These are phyloP conservation scores for Contarinia nasturtii DNA, from an alignment of 1,140 invertebrate genomes.

Conservation along the genomic window DNA sequence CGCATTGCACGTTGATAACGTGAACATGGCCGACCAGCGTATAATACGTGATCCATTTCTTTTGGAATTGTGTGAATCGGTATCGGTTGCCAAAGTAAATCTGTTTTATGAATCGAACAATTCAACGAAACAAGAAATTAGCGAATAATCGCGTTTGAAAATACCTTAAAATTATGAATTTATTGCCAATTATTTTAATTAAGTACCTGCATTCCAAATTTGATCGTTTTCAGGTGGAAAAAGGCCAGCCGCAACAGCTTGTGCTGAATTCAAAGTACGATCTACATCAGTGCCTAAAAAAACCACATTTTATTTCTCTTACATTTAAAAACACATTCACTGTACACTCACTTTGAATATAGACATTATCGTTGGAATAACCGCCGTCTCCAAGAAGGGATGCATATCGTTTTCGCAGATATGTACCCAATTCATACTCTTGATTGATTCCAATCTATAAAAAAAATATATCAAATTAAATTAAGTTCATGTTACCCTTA, in stretches of 20 bases:
- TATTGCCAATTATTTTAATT: too few relatives aligned
- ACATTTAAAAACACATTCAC: too few relatives aligned
- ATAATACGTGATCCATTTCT: conserved; percentile 41
- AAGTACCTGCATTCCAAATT: conserved; percentile 61
- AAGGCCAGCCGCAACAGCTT: conserved; percentile 58
- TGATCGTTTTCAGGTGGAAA: conserved; percentile 41
- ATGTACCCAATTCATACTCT: conserved; percentile 59
- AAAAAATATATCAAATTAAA: too few relatives aligned
- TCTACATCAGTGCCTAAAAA: conserved; percentile 65
- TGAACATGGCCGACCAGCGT: conserved; percentile 44
- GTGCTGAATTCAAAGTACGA: conserved; percentile 76
- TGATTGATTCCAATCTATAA: conserved; percentile 53
- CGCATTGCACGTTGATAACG: conserved; percentile 35
- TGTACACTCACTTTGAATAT: conserved; percentile 28
- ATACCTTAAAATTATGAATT: too few relatives aligned
- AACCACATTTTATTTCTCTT: too few relatives aligned
- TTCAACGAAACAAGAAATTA: too few relatives aligned
- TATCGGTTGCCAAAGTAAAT: conserved; percentile 88
- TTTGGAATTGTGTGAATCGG: conserved; percentile 63
- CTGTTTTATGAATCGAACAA: conserved; percentile 30
- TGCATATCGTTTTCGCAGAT: conserved; percentile 49
- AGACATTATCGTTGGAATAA: conserved; percentile 38
- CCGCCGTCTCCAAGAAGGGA: conserved; percentile 25
- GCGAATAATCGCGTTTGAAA: too few relatives aligned
- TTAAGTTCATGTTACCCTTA: too few relatives aligned